phyloP scores from a whole-genome alignment of 2,797 vertebrate genomes.

The Threskiornis aethiopicus region DNA sequence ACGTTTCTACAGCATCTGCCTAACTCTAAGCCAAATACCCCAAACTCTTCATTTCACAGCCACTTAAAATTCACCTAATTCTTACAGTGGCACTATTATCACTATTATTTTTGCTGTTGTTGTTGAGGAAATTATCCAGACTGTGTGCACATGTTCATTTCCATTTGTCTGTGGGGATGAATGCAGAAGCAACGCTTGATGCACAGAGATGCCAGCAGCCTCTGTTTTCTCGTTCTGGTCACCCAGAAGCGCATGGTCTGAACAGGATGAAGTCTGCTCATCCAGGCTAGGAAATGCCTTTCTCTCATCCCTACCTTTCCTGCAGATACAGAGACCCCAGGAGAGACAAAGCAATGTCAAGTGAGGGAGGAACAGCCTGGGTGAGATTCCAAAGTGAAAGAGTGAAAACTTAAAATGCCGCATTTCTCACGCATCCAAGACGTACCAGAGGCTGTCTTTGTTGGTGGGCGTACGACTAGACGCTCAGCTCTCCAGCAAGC shows the following conservation, averaged over 20 bases:
- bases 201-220: not conserved
- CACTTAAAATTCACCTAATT: not conserved
- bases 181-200: not conserved
- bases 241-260: not conserved
- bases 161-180: not conserved
- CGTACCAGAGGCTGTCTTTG: not conserved
- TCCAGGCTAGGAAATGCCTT: not conserved
- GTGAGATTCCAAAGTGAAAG: not conserved
- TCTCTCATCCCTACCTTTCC: not conserved
- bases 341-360: not conserved
- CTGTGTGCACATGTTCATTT: not conserved
- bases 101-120: not conserved
- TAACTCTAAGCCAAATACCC: not conserved
- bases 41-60: not conserved
- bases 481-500: not conserved
- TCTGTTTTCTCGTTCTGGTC: not conserved
- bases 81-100: not conserved
- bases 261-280: not conserved
- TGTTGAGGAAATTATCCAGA: not conserved
- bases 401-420: not conserved
- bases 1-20: not conserved
- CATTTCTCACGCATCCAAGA: not conserved
- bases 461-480: accelerated
- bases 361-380: not conserved
- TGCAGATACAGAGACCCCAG: not conserved